Percentiles rank a stretch among this genome's conserved stretches.
These are phyloP conservation scores for Adelges cooleyi DNA, from an alignment of 1,140 invertebrate genomes.

Conservation along the genomic window DNA sequence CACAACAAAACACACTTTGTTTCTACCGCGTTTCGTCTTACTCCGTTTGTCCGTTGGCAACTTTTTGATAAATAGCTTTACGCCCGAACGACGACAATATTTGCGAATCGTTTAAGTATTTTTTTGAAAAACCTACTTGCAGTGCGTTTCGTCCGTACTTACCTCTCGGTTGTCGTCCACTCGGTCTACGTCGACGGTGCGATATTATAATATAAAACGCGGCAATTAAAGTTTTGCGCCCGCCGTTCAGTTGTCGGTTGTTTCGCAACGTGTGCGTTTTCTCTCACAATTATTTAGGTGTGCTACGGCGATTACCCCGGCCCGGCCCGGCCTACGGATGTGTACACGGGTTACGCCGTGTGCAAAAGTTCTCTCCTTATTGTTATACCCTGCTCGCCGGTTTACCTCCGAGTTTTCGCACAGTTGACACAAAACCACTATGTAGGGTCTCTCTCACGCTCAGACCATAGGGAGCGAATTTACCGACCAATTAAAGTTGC, in stretches of 20 bases:
- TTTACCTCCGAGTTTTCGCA: background rate
- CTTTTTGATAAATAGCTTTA: slow-evolving; percentile 28
- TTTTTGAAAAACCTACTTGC: slow-evolving; percentile 15
- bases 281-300: slow-evolving; percentile 15
- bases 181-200: too few species aligned
- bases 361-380: slow-evolving; percentile 5
- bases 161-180: too few species aligned
- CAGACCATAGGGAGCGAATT: slow-evolving; percentile 12
- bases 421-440: slow-evolving; percentile 25
- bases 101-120: slow-evolving; percentile 19
- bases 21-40: too few species aligned
- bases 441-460: background rate
- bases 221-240: too few species aligned
- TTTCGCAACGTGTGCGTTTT: slow-evolving; percentile 17
- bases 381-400: background rate
- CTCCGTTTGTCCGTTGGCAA: background rate
- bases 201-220: too few species aligned
- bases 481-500: slow-evolving; percentile 27
- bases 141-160: background rate
- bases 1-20: too few species aligned
- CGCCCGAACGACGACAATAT: slow-evolving; percentile 17
- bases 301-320: background rate
- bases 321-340: background rate
- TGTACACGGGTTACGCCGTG: background rate
- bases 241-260: too few species aligned